Evolutionary conservation across 2,888 invertebrate genomes (phyloP).

Genomic region (Copidosoma aretas): DNA sequence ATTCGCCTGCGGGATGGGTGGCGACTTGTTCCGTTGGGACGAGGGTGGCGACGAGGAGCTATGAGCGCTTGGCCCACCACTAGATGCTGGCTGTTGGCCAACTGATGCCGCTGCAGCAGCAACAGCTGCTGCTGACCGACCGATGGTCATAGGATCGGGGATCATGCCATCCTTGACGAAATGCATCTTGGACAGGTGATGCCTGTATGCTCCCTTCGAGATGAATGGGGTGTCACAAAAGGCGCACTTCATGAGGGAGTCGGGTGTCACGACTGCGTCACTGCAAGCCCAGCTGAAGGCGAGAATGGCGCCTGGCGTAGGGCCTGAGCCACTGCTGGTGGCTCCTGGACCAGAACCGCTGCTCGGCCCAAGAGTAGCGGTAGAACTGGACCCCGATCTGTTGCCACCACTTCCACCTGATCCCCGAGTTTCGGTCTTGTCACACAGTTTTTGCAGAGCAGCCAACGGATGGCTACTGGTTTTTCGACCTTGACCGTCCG

Average conservation of each 20-base stretch:
- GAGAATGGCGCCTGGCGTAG: slow-evolving; percentile 81
- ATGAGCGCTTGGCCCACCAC: slow-evolving; percentile 48
- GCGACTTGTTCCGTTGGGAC: slow-evolving; percentile 67
- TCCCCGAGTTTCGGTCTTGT: slow-evolving; percentile 86
- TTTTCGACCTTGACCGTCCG: slow-evolving; percentile 70
- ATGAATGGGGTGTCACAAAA: slow-evolving; percentile 95
- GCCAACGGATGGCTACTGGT: slow-evolving; percentile 89
- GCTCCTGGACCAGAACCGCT: slow-evolving; percentile 58
- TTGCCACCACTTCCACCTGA: slow-evolving; percentile 54
- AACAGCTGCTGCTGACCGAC: slow-evolving; percentile 66
- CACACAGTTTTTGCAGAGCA: slow-evolving; percentile 93
- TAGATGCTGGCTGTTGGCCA: slow-evolving; percentile 62
- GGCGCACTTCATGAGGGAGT: slow-evolving; percentile 92
- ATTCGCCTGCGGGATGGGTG: slow-evolving; percentile 59
- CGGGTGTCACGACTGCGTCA: slow-evolving; percentile 85
- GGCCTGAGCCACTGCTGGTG: slow-evolving; percentile 62
- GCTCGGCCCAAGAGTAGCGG: slow-evolving; percentile 58
- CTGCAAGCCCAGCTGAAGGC: slow-evolving; percentile 96
- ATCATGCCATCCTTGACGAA: slow-evolving; percentile 91
- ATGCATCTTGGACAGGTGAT: slow-evolving; percentile 94
- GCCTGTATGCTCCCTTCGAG: slow-evolving; percentile 95
- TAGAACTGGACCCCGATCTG: slow-evolving; percentile 62
- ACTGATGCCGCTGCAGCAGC: slow-evolving; percentile 56
- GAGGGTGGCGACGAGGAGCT: slow-evolving; percentile 61
- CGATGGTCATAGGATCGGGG: slow-evolving; percentile 72